Conservation (phyloP, 2,797 vertebrate species). For the Rhincodon typus region DNA sequence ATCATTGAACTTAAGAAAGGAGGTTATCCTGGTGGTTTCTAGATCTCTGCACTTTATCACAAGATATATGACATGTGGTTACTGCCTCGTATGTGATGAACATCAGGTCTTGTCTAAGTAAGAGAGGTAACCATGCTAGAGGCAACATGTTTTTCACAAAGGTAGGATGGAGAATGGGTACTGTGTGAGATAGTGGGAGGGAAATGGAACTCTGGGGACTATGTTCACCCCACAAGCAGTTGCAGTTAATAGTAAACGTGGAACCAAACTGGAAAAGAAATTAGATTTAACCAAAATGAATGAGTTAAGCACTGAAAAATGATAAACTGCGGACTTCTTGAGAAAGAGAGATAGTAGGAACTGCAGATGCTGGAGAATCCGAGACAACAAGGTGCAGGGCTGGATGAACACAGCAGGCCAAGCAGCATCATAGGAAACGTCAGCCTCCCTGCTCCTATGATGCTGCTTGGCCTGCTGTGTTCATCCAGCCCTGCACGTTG, state of each 20-base stretch:
- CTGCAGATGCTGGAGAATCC: too few relatives aligned
- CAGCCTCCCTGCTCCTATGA: too few relatives aligned
- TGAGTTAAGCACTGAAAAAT: not conserved
- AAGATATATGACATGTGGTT: not conserved
- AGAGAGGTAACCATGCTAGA: not conserved
- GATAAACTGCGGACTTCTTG: not conserved
- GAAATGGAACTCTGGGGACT: not conserved
- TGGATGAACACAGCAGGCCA: too few relatives aligned
- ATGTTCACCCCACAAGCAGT: not conserved
- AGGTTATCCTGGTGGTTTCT: not conserved
- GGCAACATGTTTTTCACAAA: not conserved
- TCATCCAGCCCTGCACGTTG: too few relatives aligned
- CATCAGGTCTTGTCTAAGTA: not conserved
- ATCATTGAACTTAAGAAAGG: not conserved
- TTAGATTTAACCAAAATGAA: not conserved
- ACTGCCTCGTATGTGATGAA: not conserved
- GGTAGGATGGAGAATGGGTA: not conserved
- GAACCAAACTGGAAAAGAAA: not conserved
- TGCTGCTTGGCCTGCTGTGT: too few relatives aligned
- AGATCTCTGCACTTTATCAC: not conserved
- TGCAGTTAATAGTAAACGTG: not conserved
- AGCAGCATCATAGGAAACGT: too few relatives aligned
- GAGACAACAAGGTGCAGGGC: too few relatives aligned
- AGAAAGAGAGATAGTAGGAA: not conserved
- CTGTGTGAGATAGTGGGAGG: not conserved